Conservation (phyloP, 2,888 invertebrate species). For the Papilio protenor region DNA sequence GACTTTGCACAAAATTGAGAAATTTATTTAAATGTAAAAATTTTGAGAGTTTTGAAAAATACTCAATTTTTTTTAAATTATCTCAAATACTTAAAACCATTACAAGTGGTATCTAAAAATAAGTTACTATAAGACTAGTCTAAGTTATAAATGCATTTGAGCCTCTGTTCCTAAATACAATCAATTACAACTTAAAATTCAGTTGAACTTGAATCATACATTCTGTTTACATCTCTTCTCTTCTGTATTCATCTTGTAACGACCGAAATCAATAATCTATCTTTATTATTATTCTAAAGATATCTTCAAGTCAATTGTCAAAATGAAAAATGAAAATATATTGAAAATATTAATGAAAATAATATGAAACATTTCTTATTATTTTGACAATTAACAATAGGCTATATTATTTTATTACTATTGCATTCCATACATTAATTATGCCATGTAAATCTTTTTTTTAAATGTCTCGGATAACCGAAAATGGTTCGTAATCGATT, state of each 20-base stretch:
- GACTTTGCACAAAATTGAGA: no score
- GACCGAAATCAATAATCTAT: not conserved
- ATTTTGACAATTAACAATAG: no score
- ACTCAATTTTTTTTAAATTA: not conserved
- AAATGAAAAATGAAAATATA: not conserved
- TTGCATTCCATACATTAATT: no score
- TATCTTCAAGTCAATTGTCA: not conserved
- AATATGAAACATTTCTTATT: no score
- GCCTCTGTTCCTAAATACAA: constrained; percentile 18
- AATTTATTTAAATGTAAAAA: no score
- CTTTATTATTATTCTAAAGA: not conserved
- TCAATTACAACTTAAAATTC: not conserved
- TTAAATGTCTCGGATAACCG: not conserved
- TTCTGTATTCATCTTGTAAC: not conserved
- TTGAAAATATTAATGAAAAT: no score
- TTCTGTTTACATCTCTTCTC: not conserved
- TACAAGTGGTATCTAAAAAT: not conserved
- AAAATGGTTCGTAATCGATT: no score
- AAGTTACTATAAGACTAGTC: constrained; percentile 15
- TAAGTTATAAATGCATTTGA: constrained; percentile 29
- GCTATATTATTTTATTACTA: no score
- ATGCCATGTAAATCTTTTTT: no score
- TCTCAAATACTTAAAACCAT: not conserved
- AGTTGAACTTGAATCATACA: not conserved
- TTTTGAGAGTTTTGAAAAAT: not conserved